Evolutionary conservation across 2,797 vertebrate genomes (phyloP), one percentile per base, ranked within the genome.

Genomic region (Rhabdomys pumilio): DNA sequence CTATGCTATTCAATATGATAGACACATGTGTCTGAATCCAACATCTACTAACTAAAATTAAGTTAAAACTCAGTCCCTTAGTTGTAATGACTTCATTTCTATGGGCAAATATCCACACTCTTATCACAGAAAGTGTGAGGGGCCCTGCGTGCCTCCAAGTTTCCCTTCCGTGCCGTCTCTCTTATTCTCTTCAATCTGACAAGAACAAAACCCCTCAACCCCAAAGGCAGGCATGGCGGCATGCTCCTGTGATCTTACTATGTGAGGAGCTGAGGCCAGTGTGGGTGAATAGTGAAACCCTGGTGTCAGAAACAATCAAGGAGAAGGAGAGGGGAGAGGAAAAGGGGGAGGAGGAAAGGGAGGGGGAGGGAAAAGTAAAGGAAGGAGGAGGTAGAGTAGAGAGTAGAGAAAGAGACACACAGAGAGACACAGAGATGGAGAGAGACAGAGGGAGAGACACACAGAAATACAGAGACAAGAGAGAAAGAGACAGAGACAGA

Each of bases 101-200:
- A n/a, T 69, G 31, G 65, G 31, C 63, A 67, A n/a, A 94, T 72
- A 57, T n/a, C 67, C 53, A 50, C 8, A 85, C 44, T 38, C 24
- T 65, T 57, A 50, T n/a, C 22, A 26, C 10, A 69, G 57, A 76
- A 38, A 63, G 8, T 50, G 59, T 61, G 44, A 55, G 31, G 15
- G 41, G 59, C 29, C 44, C 31, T 50, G 47, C 12, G 34, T 4
- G 53, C 5, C 53, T 87, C 24, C 11, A 1, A 65, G 53, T n/a
- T 6, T 59, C 47, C 79, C 50, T 17, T 93, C 26, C 87, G 77
- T 77, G 6, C 38, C 55, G 29, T 31, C 53, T 89, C 3, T 93
- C 82, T 93, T 80, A 93, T 57, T 94, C 26, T 20, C 50, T 88
- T 31, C 4, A 79, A 34, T 86, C 86, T 69, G 86, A 73, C 72